phyloP scores from a whole-genome alignment of 2,797 vertebrate species.

The Danio choprae region DNA sequence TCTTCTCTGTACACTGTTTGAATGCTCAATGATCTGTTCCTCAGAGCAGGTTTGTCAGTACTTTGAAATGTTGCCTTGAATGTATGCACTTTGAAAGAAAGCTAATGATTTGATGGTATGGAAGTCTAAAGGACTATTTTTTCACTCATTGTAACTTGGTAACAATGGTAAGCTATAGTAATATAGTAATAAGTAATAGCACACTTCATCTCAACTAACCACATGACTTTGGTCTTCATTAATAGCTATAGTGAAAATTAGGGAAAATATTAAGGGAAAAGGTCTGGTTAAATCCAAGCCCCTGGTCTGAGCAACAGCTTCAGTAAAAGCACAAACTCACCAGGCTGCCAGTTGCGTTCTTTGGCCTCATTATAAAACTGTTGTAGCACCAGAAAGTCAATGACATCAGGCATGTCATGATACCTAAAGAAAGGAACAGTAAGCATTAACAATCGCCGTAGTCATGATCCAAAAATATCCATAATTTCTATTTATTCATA shows the following conservation, averaged over 20 bases:
- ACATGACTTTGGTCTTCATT: neutral
- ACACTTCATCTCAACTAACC: neutral
- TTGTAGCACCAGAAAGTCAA: slow-evolving; percentile 96
- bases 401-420: slow-evolving; percentile 99
- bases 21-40: too few relatives aligned
- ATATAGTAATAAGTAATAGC: too few relatives aligned
- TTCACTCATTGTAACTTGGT: neutral
- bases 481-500: neutral
- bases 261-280: neutral
- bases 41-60: too few relatives aligned
- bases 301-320: neutral
- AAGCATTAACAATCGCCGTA: neutral
- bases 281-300: too few relatives aligned
- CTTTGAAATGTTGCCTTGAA: too few relatives aligned
- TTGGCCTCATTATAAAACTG: slow-evolving; percentile 98
- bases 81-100: too few relatives aligned
- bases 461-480: neutral
- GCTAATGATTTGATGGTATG: too few relatives aligned
- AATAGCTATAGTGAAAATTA: neutral
- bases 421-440: slow-evolving; percentile 77
- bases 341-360: slow-evolving; percentile 96
- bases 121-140: neutral
- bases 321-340: slow-evolving; percentile 56
- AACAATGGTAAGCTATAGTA: too few relatives aligned
- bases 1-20: too few relatives aligned